Base-by-base conservation (phyloP, 2,888 invertebrate species). In the Spatulosminthurus flaviceps region DNA sequence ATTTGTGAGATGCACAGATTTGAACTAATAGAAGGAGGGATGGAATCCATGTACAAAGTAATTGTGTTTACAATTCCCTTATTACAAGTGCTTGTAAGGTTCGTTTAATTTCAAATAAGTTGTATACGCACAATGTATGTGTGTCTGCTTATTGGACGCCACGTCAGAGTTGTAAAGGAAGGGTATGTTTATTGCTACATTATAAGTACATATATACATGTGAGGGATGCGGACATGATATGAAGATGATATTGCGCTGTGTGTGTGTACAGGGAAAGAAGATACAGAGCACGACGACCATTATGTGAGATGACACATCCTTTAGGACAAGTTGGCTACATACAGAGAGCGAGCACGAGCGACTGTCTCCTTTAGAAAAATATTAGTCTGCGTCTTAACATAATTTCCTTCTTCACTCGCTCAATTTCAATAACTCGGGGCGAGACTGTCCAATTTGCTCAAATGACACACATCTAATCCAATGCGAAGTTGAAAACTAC, bases 381-480 rank as follows among this genome's bases (percentile, higher is more conserved):
- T 80, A 80, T 80, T 80, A 79, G 71, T 80, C 67, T 77, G 61
- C 61, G 77, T 80, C 80, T 80, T 80, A 80, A 80, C 80, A 77
- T 80, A 80, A 80, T 77, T 77, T 77, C 77, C 78, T 74, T 80
- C 73, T 77, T 80, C 80, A 80, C 80, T 80, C 80, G 80, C 78
- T 80, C 80, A 78, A 80, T 80, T 80, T 80, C 80, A 80, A 80
- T 78, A 80, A 80, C 78, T 80, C 75, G 77, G 77, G 69, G 70
- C 70, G 70, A 80, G 80, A 77, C 80, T 80, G 77, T 80, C 78
- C 80, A 80, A 80, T 80, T 80, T 80, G 70, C 77, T 80, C 80
- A 77, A 78, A 80, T 80, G 78, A 78, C 78, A 80, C 70, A 80
- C 73, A 74, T 77, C 29, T 73, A 60, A 60, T 73, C 24, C 34